These are phyloP conservation scores for Embiotoca jacksoni DNA, from an alignment of 2,113 vertebrate genomes.

Conservation along the genomic window DNA sequence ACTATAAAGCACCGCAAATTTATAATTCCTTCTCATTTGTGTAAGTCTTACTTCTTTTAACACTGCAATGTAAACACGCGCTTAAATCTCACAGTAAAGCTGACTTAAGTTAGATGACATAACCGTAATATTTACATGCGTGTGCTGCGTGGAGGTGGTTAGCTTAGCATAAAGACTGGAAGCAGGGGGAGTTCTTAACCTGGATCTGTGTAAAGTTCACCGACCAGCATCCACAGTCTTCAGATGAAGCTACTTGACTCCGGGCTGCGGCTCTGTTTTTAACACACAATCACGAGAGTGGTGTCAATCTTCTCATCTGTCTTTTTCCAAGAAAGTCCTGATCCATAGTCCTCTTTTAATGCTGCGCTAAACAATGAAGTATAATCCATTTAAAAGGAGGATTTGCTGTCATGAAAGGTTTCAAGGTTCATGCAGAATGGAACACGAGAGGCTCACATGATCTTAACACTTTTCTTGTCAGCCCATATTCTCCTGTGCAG, in stretches of 20 bases:
- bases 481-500: conserved; percentile 14
- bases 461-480: conserved; percentile 13
- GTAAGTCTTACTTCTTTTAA: conserved; percentile 5
- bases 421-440: conserved; percentile 21
- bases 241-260: not conserved
- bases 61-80: not conserved
- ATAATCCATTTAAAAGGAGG: not conserved
- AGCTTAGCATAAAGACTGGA: conserved; percentile 1
- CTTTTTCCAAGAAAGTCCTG: not conserved
- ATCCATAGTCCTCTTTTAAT: not conserved
- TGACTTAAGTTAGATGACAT: not conserved
- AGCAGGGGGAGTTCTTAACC: not conserved
- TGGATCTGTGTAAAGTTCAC: not conserved
- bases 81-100: not conserved
- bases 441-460: conserved; percentile 31
- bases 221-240: not conserved
- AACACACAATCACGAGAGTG: not conserved
- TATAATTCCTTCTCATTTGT: conserved; percentile 11
- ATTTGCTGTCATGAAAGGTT: conserved; percentile 22
- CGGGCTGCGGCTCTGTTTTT: not conserved
- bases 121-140: no score
- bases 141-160: not conserved
- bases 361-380: not conserved
- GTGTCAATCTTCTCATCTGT: conserved; percentile 5
- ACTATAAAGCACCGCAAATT: not conserved